Base-by-base conservation (phyloP, 2,888 invertebrate genomes). In the Nycteola revayana region DNA sequence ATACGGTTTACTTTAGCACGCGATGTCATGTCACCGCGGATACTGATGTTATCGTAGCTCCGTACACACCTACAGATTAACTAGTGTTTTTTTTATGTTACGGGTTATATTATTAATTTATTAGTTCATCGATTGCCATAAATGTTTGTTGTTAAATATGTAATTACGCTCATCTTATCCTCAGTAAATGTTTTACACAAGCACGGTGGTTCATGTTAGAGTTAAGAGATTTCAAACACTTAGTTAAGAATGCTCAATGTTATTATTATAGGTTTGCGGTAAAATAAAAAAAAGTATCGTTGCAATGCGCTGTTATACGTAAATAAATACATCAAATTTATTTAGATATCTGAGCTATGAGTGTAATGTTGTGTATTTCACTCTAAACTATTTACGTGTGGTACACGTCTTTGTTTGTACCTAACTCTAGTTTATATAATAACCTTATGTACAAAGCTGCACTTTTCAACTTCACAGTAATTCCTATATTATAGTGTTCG, bases 171-270 rank as follows among this genome's bases (percentile, higher is more conserved):
- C 75, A 79, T 72, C 61, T 60, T 63, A 63, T 70, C 69, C 66
- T 67, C 64, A 67, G 53, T 66, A 52, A 50, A 60, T 74, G 66
- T 65, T 74, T 70, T 77, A 81, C 84, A 83, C 83, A 70, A 73
- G 82, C 85, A 85, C 84, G 63, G 67, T 76, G 73, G 66, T 80
- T 79, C 67, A 75, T 66, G 66, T 64, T 78, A 76, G 70, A 60
- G 42, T 54, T 78, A 71, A 63, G 63, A 60, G 59, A 63, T 63
- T 72, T 66, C 62, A 59, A 67, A 69, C 71, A 71, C 70, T 70
- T 77, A 78, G 66, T 59, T 76, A 75, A 74, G 73, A 77, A 82
- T 79, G 87, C 86, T 87, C 86, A 87, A 86, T 81, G 73, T 77
- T 72, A 70, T 63, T 66, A 64, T 60, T 70, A 69, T 70, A 69